These are phyloP conservation scores for Spinus pinus DNA, from an alignment of 2,797 vertebrate genomes.

Conservation along the genomic window DNA sequence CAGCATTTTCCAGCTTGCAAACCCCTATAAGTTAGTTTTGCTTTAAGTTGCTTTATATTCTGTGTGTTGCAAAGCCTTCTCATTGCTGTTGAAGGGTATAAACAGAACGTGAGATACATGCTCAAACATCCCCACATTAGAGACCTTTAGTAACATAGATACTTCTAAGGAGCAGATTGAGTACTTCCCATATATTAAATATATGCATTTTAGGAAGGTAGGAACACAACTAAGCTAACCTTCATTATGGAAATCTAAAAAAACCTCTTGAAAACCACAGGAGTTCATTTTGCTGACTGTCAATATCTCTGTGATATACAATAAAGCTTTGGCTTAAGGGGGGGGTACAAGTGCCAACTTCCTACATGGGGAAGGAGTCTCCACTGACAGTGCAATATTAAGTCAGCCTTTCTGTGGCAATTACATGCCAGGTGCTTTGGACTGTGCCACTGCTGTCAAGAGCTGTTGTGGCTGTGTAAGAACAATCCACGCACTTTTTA, in stretches of 20 bases:
- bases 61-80: neutral
- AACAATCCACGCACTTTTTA: neutral
- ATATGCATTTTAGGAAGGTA: neutral
- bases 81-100: neutral
- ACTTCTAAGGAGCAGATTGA: neutral
- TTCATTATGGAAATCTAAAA: neutral
- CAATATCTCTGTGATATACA: neutral
- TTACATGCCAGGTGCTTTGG: neutral
- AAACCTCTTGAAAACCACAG: neutral
- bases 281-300: neutral
- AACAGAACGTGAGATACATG: accelerated
- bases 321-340: neutral
- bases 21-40: neutral
- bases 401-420: neutral
- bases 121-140: neutral
- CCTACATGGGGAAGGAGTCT: neutral
- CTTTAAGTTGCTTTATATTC: neutral
- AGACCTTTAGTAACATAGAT: neutral
- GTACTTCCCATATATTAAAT: neutral
- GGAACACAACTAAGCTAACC: neutral
- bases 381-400: neutral
- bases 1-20: neutral
- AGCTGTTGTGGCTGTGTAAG: neutral
- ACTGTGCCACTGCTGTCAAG: neutral
- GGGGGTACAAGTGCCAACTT: neutral